These are phyloP conservation scores for Crotalus helleri DNA, from an alignment of 2,113 vertebrate species.

Conservation along the genomic window DNA sequence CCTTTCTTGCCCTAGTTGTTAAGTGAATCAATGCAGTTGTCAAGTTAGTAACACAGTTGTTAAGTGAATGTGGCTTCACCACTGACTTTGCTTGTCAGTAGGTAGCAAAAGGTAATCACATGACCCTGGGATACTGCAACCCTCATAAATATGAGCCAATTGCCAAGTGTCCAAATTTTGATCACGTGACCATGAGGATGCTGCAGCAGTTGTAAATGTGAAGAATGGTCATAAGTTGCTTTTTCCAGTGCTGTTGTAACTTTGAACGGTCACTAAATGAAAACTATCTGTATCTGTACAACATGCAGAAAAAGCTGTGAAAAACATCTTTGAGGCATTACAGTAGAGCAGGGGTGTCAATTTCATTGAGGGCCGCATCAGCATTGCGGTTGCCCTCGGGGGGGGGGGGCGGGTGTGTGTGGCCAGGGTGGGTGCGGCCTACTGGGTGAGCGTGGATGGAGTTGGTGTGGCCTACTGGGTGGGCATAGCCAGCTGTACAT, in stretches of 20 bases:
- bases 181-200: neutral
- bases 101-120: neutral
- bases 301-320: neutral
- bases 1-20: neutral
- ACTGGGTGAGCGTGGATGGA: no score
- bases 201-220: neutral
- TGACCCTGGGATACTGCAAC: neutral
- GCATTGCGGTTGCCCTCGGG: no score
- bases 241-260: neutral
- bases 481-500: no score
- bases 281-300: neutral
- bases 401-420: no score
- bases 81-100: neutral
- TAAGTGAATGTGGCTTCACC: neutral
- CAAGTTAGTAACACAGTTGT: neutral
- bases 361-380: no score
- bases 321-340: neutral
- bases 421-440: no score
- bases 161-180: neutral
- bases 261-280: neutral
- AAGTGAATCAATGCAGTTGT: neutral
- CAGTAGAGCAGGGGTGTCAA: neutral
- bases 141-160: neutral
- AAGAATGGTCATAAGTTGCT: neutral
- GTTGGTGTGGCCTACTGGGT: no score